Conservation (phyloP, 2,888 invertebrate genomes). For the Morpho helenor region DNA sequence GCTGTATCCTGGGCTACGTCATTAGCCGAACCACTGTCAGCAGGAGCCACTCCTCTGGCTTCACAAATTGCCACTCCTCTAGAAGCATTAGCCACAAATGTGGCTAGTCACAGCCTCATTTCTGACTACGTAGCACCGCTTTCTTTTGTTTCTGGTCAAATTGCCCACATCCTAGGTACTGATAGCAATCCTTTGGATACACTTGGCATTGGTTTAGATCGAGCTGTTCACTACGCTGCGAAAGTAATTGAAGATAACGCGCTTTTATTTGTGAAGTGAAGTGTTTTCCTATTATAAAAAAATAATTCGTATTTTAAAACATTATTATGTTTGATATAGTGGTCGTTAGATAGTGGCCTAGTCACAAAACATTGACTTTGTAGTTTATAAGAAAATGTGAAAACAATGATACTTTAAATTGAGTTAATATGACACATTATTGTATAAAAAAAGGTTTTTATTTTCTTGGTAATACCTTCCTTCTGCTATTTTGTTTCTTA, state of each 20-base stretch:
- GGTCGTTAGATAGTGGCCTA: too few species aligned
- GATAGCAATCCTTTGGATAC: conserved; percentile 72
- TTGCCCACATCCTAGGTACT: conserved; percentile 64
- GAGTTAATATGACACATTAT: too few species aligned
- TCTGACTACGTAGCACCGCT: conserved; percentile 66
- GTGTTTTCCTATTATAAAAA: too few species aligned
- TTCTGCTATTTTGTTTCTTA: too few species aligned
- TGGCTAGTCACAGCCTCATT: conserved; percentile 31
- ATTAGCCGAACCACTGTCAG: not conserved
- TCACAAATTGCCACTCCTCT: conserved; percentile 7
- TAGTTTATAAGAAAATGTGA: too few species aligned
- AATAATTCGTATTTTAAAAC: too few species aligned
- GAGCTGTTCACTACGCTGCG: conserved; percentile 63
- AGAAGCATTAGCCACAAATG: not conserved
- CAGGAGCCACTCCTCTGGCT: not conserved
- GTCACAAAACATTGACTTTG: too few species aligned
- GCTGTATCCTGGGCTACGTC: conserved; percentile 25
- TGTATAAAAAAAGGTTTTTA: too few species aligned
- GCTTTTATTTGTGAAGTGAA: too few species aligned
- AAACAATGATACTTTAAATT: too few species aligned
- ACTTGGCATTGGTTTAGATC: conserved; percentile 67
- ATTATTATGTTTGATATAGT: too few species aligned
- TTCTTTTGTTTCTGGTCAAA: conserved; percentile 65
- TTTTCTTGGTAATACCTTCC: too few species aligned
- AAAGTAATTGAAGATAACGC: conserved; percentile 39